A percentile compares a stretch with the other conserved stretches of the same genome.
These are phyloP conservation scores for Leptinotarsa haldemani DNA, from an alignment of 2,888 invertebrate genomes.

Conservation along the genomic window DNA sequence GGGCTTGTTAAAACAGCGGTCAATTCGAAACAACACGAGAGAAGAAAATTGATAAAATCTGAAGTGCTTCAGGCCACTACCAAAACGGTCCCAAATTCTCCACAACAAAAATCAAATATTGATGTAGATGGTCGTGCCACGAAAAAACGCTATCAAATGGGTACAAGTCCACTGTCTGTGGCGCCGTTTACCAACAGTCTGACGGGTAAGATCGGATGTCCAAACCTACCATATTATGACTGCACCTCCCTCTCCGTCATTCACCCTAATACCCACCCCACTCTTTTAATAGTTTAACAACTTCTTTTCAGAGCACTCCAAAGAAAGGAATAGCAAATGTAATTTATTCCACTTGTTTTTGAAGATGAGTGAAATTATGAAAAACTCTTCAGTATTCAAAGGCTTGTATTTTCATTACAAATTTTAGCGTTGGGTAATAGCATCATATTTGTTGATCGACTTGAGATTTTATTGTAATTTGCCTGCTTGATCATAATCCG, in stretches of 20 bases:
- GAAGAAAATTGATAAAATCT: slow-evolving; percentile 68
- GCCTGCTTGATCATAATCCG: no score
- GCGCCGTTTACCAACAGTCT: slow-evolving; percentile 69
- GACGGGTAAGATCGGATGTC: slow-evolving; percentile 70
- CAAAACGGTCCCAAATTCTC: slow-evolving; percentile 16
- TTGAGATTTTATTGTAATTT: no score
- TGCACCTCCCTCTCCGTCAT: slow-evolving; percentile 26
- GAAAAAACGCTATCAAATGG: slow-evolving; percentile 67
- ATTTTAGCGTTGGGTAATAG: not conserved
- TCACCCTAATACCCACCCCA: slow-evolving; percentile 21
- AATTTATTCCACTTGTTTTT: not conserved
- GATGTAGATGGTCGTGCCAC: slow-evolving; percentile 55
- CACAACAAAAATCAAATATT: slow-evolving; percentile 33
- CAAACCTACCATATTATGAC: slow-evolving; percentile 34
- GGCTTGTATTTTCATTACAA: not conserved
- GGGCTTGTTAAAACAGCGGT: slow-evolving; percentile 75
- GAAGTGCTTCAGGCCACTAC: slow-evolving; percentile 57
- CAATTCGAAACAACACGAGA: slow-evolving; percentile 72
- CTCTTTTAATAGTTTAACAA: slow-evolving; percentile 28
- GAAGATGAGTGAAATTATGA: not conserved
- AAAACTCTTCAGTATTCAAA: not conserved
- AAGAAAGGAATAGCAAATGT: not conserved
- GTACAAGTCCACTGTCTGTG: slow-evolving; percentile 64
- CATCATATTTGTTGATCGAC: no score
- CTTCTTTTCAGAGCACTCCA: slow-evolving; percentile 11